Base-by-base conservation (phyloP, 2,888 invertebrate species). In the Agriopis aurantiaria region DNA sequence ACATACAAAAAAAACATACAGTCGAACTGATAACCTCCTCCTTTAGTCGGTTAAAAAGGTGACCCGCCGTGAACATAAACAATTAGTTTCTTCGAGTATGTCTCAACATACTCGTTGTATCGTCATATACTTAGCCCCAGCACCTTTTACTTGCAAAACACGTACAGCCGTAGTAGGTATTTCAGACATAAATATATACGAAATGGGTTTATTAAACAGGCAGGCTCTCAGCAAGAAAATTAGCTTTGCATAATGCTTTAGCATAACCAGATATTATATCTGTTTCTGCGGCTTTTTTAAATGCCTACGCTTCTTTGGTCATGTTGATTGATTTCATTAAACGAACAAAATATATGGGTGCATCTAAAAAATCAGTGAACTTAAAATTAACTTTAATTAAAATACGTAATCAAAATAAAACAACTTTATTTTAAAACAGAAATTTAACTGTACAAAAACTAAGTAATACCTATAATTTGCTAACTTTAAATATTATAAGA, bases 181-280 rank as follows among this genome's bases (percentile, higher is more conserved):
- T 43, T 48, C 43, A 63, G 23, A 64, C 48, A 67, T 59, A 69
- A 68, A 69, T 60, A 69, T 61, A 61, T 55, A 60, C 53, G 63
- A 57, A 72, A 67, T 64, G 61, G 65, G 65, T 71, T 62, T 65
- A 59, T 64, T 68, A 67, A 65, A 49, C 64, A 65, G 58, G 58
- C 49, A 59, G 59, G 59, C 70, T 62, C 66, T 71, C 70, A 68
- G 65, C 65, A 61, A 71, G 71, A 65, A 68, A 68, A 71, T 71
- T 68, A 71, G 62, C 71, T 71, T 71, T 71, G 68, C 71, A 68
- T 71, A 71, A 68, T 65, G 62, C 56, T 59, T 71, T 63, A 52
- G 62, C 53, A 62, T 65, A 63, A 63, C 65, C 62, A 17, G 51
- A 33, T 52, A 60, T 57, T 45, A 55, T 45, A 53, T 71, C 33